Evolutionary conservation across 2,113 vertebrate genomes (phyloP), one percentile per base, ranked within the genome.

Genomic region (Oriolus oriolus): DNA sequence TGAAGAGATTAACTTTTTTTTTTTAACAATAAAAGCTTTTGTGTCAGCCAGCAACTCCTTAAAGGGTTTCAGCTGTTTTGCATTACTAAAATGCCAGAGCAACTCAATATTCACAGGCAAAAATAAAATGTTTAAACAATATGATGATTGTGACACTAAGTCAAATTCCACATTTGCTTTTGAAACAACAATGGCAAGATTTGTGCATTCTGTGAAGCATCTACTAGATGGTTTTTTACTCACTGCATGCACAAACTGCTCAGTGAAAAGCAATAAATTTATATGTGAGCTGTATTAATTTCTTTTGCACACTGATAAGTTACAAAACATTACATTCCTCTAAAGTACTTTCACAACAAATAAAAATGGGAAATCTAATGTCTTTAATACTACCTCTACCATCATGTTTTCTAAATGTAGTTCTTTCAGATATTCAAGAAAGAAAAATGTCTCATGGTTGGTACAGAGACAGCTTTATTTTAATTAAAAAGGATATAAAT

Each of bases 61-160:
- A 76, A 91, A 97, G 76, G 63, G 70, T 95, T 97, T 90, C 57
- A 93, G 61, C 31, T 95, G n/a, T 86, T 98, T 96, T 96, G 66
- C 81, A 93, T 84, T 86, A 86, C 69, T 74, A 90, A 97, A 93
- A 88, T 80, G 69, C 53, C 84, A 93, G 49, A 86, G 71, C 21
- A 75, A 94, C 68, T 95, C 86, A 95, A 81, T 93, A 95, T 96
- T 97, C 96, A 88, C 31, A 92, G 80, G 80, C 33, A 95, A 96
- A 97, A 97, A 93, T 74, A 94, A 96, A 96, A 95, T 91, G 47
- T 93, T 98, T 96, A 95, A 97, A 95, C 93, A 96, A 94, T 56
- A 24, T 44, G 96, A 96, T 82, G 47, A 57, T 84, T 95, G 87
- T 79, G 63, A 92, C 68, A 77, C 24, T 49, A 73, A 91, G 74